Conservation (phyloP, 2,888 invertebrate genomes). For the Linyphia triangularis region DNA sequence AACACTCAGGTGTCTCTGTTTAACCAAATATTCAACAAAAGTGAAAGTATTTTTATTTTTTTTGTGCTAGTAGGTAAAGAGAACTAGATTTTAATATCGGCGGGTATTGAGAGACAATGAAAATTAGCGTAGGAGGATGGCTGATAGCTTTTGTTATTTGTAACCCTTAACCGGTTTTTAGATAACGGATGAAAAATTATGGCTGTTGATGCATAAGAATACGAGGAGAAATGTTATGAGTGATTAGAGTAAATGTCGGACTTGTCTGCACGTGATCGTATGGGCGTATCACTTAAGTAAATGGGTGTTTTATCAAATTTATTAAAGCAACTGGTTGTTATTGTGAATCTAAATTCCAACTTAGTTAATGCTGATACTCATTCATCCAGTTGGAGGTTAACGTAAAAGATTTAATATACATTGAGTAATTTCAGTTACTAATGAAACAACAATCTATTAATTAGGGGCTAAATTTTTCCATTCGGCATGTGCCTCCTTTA, state of each 20-base stretch:
- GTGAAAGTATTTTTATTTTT: not conserved
- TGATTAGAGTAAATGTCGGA: not conserved
- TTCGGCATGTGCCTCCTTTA: too few relatives aligned
- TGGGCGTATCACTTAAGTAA: not conserved
- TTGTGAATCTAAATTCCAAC: too few relatives aligned
- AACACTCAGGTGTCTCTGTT: not conserved
- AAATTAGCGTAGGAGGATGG: not conserved
- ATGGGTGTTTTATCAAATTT: too few relatives aligned
- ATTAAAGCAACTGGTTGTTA: too few relatives aligned
- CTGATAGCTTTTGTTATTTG: not conserved
- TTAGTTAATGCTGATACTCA: too few relatives aligned
- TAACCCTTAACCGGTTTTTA: not conserved
- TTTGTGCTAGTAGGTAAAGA: not conserved
- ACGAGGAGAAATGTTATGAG: not conserved
- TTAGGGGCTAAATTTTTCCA: too few relatives aligned
- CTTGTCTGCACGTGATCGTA: not conserved
- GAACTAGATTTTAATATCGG: not conserved
- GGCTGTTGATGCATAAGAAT: not conserved
- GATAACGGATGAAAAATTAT: not conserved
- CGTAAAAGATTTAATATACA: too few relatives aligned
- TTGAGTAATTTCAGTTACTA: too few relatives aligned
- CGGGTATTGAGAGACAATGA: not conserved
- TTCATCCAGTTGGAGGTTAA: too few relatives aligned
- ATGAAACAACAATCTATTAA: too few relatives aligned
- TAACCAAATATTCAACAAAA: not conserved